Evolutionary conservation across 2,797 vertebrate genomes (phyloP), one percentile per base, ranked within the genome.

Genomic region (Paratrypauchen microcephalus): DNA sequence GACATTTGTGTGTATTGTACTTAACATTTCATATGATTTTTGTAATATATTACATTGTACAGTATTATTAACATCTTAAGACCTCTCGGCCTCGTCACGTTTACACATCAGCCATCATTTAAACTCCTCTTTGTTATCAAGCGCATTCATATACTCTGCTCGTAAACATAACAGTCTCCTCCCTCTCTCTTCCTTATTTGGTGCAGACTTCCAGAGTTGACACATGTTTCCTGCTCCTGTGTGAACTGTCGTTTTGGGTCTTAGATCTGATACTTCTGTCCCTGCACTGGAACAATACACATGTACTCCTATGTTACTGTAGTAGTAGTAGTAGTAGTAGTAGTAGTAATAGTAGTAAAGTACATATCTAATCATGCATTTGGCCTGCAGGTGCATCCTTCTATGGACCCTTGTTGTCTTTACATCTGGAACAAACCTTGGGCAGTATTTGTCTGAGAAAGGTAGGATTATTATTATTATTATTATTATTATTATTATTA

Each of bases 141-240:
- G 12, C 2, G 13, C 6, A 4, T 57, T 57, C 24, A 28, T 28
- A 26, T 57, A 6, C 26, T 56, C 23, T 23, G 12, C 21, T 12
- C 4, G 54, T 56, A 28, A 57, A 57, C 55, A 55, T 12, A 57
- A 57, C 55, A 60, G 32, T 13, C 32, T 23, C 66, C 73, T 55
- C 39, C 62, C 16, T 54, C 55, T 18, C 65, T 52, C 32, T 47
- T 41, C 32, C 52, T 52, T 59, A 64, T 75, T 71, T 74, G 19
- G 57, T 83, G 68, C 57, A 77, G 77, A 64, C 61, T 81, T 84
- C 65, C 71, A 79, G 74, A 73, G 39, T 58, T 76, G 80, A 81
- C 36, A 71, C 85, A 84, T 62, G 78, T 89, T 94, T 94, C 93
- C 94, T 94, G 76, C 76, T 85, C 64, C 68, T 77, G 72, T 73